phyloP scores from a whole-genome alignment of 2,797 vertebrate species.

The Acanthis flammea region DNA sequence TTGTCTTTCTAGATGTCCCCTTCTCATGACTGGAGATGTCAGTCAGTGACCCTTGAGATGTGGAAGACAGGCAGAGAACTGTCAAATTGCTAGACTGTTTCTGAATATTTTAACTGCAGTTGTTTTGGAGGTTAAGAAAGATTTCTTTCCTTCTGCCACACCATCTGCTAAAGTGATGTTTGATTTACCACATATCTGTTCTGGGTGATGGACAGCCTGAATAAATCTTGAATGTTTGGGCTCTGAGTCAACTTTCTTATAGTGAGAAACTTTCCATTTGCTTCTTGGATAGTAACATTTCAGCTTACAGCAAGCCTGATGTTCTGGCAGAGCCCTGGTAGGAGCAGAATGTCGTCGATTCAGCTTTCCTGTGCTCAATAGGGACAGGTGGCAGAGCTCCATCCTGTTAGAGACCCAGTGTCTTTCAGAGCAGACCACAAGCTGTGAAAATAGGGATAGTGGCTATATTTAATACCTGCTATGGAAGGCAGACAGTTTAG shows the following conservation, averaged over 20 bases:
- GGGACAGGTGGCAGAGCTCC: neutral
- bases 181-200: slow-evolving; percentile 31
- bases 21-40: neutral
- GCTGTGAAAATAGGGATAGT: neutral
- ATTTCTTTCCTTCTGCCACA: slow-evolving; percentile 29
- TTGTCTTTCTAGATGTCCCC: neutral
- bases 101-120: neutral
- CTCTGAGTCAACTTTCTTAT: slow-evolving; percentile 18
- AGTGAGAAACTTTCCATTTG: slow-evolving; percentile 4
- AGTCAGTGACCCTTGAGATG: neutral
- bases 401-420: neutral
- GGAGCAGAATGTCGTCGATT: neutral
- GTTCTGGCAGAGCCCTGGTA: neutral
- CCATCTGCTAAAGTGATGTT: slow-evolving; percentile 40
- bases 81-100: neutral
- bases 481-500: neutral
- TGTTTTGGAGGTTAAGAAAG: slow-evolving; percentile 44
- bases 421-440: neutral
- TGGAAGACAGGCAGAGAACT: neutral
- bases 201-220: slow-evolving; percentile 41
- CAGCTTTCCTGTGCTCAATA: neutral
- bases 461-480: neutral
- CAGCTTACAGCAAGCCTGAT: neutral
- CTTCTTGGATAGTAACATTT: neutral
- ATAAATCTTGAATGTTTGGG: slow-evolving; percentile 7